Conservation (phyloP, 2,113 vertebrate genomes). For the Lathamus discolor region DNA sequence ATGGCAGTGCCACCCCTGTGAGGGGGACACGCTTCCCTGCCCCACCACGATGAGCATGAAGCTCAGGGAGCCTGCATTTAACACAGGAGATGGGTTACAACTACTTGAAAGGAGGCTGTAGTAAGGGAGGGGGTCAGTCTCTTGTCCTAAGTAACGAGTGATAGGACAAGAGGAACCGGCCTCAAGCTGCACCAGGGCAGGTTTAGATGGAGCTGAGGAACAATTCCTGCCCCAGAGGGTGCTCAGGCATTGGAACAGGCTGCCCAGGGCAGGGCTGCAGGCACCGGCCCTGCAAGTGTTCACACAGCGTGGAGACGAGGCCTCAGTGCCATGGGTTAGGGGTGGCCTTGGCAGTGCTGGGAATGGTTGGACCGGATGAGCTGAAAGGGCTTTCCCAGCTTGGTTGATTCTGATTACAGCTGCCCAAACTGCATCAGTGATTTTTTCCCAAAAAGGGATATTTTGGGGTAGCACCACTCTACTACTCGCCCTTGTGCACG, state of each 20-base stretch:
- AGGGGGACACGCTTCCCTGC: accelerated
- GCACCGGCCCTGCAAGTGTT: no score
- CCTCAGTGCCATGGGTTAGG: background rate
- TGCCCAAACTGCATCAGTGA: accelerated
- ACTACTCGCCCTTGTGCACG: background rate
- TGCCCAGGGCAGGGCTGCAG: background rate
- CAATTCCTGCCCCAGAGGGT: background rate
- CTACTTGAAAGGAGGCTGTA: background rate
- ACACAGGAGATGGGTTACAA: background rate
- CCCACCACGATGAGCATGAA: background rate
- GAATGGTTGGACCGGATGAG: background rate
- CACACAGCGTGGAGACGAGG: no score
- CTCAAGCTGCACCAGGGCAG: background rate
- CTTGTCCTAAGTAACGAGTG: background rate
- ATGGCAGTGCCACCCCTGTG: background rate
- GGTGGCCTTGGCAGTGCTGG: background rate
- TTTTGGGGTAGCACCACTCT: background rate
- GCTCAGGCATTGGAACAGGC: no score
- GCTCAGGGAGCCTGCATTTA: background rate
- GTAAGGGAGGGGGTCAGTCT: background rate
- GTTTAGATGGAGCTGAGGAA: background rate
- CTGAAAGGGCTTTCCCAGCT: background rate
- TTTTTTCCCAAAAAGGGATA: background rate
- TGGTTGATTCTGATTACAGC: background rate
- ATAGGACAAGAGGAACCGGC: background rate